A percentile compares a stretch with the other conserved stretches of the same genome.
phyloP scores from a whole-genome alignment of 2,113 vertebrate species.

The Oryzias celebensis region DNA sequence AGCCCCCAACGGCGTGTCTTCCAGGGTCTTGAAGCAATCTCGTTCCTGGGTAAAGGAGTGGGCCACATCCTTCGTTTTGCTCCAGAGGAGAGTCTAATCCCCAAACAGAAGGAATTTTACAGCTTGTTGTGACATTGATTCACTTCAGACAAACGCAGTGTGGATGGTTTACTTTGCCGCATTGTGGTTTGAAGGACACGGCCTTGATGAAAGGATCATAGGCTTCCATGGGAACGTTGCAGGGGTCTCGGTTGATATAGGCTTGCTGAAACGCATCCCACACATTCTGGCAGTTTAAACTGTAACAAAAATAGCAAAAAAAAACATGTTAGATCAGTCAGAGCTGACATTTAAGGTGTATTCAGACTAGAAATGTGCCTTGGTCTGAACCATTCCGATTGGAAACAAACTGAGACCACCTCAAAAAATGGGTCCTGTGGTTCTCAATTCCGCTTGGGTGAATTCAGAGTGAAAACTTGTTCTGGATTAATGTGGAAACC shows the following conservation, averaged over 20 bases:
- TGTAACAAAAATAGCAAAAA: constrained; percentile 8
- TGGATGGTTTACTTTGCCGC: constrained; percentile 60
- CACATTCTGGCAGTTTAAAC: constrained; percentile 47
- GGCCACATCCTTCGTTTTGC: constrained; percentile 77
- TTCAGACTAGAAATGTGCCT: no score
- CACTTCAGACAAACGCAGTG: neutral
- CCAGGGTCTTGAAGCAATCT: constrained; percentile 77
- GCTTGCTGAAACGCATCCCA: constrained; percentile 63
- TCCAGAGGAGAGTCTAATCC: constrained; percentile 87
- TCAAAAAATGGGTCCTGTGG: no score
- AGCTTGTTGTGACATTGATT: neutral
- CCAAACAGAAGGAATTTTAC: neutral
- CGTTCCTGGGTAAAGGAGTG: constrained; percentile 68
- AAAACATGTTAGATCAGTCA: neutral
- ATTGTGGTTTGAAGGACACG: constrained; percentile 15
- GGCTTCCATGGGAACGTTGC: constrained; percentile 51
- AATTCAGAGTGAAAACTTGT: no score
- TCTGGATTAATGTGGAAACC: no score
- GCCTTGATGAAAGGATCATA: constrained; percentile 52
- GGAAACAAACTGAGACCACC: no score
- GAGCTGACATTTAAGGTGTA: neutral
- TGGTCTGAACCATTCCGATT: no score
- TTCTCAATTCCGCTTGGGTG: no score
- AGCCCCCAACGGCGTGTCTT: constrained; percentile 84
- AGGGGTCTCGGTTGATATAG: constrained; percentile 61